These are phyloP conservation scores for Montipora efflorescens DNA, from an alignment of 64 coral and sea anemone species.

Conservation along the genomic window DNA sequence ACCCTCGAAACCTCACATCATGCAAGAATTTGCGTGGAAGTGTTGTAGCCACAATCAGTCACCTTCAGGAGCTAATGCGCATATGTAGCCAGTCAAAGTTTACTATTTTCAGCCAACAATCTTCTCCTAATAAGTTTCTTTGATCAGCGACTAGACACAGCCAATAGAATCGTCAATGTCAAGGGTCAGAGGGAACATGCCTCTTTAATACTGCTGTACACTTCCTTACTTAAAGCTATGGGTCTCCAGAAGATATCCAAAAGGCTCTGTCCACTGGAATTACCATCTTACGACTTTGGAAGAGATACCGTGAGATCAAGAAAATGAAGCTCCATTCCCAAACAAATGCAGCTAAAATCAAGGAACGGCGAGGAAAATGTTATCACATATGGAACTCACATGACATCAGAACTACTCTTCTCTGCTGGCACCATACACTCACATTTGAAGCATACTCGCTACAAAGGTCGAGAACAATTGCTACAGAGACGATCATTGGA, in stretches of 20 bases:
- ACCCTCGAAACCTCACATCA: slow-evolving; percentile 68
- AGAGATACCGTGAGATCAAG: background rate
- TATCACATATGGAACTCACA: too few species aligned
- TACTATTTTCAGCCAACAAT: slow-evolving; percentile 6
- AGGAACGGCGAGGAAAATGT: too few species aligned
- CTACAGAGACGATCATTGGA: slow-evolving; percentile 26
- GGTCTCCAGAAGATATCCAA: slow-evolving; percentile 20
- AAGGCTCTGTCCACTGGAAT: slow-evolving; percentile 27
- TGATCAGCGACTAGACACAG: slow-evolving; percentile 20
- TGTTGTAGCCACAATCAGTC: background rate
- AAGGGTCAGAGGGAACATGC: slow-evolving; percentile 14
- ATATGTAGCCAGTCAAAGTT: background rate
- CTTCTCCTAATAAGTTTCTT: slow-evolving; percentile 32
- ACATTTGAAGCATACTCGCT: slow-evolving; percentile 55
- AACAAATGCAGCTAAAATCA: background rate
- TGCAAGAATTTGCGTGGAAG: background rate
- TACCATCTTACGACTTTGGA: slow-evolving; percentile 39
- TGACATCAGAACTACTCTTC: too few species aligned
- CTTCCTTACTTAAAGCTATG: slow-evolving; percentile 14
- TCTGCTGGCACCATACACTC: too few species aligned
- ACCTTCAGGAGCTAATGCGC: background rate
- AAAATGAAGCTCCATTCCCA: slow-evolving; percentile 42
- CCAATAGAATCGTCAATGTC: slow-evolving; percentile 17
- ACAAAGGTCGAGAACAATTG: slow-evolving; percentile 39
- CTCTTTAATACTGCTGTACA: slow-evolving; percentile 5